Conservation (phyloP, 2,888 invertebrate species). For the Notocelia uddmanniana region DNA sequence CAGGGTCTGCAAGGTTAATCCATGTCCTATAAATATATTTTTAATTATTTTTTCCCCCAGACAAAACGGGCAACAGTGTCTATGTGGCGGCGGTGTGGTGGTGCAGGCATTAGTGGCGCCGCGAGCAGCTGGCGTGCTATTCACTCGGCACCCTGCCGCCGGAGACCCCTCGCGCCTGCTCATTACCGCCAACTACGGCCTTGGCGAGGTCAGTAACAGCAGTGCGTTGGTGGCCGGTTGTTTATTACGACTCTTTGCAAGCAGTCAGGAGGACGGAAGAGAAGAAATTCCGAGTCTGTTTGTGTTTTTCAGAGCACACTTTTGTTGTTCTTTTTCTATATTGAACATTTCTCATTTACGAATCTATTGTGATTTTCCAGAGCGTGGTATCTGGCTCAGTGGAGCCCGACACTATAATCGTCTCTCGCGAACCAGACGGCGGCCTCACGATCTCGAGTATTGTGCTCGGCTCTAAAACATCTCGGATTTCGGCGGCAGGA, state of each 20-base stretch:
- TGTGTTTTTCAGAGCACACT: too few relatives aligned
- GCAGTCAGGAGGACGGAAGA: too few relatives aligned
- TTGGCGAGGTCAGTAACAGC: conserved; percentile 89
- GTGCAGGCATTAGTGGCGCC: conserved; percentile 91
- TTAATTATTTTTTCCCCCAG: conserved; percentile 68
- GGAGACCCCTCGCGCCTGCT: conserved; percentile 89
- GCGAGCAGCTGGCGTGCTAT: conserved; percentile 91
- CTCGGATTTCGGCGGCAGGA: conserved; percentile 73
- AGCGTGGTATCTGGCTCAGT: conserved; percentile 92
- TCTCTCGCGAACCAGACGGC: conserved; percentile 81
- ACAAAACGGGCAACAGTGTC: conserved; percentile 90
- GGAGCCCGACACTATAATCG: conserved; percentile 90
- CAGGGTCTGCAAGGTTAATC: too few relatives aligned
- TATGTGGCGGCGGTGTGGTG: conserved; percentile 91
- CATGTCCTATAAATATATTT: too few relatives aligned
- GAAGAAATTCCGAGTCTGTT: too few relatives aligned
- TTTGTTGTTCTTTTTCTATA: too few relatives aligned
- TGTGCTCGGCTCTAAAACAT: conserved; percentile 84
- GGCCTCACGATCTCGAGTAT: conserved; percentile 77
- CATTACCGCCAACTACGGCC: conserved; percentile 92
- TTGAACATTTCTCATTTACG: too few relatives aligned
- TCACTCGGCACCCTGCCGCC: conserved; percentile 91
- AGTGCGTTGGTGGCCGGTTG: too few relatives aligned
- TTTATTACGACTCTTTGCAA: too few relatives aligned
- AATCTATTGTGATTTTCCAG: conserved; percentile 67